Conservation (phyloP, 2,113 vertebrate genomes). For the Rissa tridactyla region DNA sequence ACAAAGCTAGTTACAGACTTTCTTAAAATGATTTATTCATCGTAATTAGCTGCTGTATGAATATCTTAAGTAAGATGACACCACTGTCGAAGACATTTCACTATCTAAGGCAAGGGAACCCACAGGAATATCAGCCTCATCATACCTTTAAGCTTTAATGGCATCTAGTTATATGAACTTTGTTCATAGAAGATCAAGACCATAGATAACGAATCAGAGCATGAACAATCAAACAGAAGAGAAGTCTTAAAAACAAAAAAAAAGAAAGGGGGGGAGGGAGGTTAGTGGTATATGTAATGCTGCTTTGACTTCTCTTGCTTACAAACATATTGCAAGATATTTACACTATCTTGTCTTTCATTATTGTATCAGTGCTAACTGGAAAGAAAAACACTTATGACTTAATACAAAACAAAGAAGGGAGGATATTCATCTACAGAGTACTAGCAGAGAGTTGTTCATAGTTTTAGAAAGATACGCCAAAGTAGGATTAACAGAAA, state of each 20-base stretch:
- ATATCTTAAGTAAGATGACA: neutral
- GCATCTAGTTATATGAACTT: neutral
- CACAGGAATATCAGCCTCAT: neutral
- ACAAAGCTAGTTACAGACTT: neutral
- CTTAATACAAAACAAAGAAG: neutral
- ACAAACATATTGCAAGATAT: neutral
- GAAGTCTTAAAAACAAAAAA: neutral
- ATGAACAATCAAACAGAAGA: neutral
- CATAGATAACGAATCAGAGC: neutral
- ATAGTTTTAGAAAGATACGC: neutral
- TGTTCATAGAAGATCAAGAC: neutral
- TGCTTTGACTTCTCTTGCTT: neutral
- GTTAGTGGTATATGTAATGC: neutral
- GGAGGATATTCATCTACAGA: neutral
- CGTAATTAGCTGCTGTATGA: neutral
- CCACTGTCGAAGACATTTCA: neutral
- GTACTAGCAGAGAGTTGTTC: neutral
- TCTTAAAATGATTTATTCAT: neutral
- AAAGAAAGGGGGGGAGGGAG: fast-evolving
- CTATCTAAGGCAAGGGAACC: neutral
- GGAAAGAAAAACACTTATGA: neutral
- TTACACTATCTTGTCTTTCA: neutral
- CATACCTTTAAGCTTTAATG: neutral
- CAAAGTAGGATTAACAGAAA: neutral
- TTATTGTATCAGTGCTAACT: neutral